Conservation (phyloP, 2,888 invertebrate genomes). For the Noctua janthe region DNA sequence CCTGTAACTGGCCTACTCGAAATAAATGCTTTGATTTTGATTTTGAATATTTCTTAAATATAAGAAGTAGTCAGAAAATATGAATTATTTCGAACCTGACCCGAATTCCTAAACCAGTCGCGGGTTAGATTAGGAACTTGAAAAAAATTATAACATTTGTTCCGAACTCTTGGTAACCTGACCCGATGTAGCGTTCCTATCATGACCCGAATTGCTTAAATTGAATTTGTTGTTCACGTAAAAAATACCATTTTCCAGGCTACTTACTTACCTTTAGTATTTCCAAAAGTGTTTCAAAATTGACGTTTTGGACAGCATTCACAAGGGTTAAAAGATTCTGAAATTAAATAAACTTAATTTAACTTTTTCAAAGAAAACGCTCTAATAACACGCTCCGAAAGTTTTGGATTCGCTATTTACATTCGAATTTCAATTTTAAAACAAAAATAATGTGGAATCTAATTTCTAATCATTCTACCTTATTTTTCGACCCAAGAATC, state of each 20-base stretch:
- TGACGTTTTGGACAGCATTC: conserved; percentile 1
- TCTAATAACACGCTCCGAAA: not conserved
- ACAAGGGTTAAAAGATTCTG: conserved; percentile 40
- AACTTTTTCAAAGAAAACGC: not conserved
- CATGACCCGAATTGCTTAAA: too few species aligned
- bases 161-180: too few species aligned
- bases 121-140: too few species aligned
- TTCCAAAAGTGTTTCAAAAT: conserved; percentile 20
- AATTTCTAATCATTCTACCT: not conserved
- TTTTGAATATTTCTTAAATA: too few species aligned
- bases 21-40: too few species aligned
- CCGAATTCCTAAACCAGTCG: too few species aligned
- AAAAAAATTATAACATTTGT: too few species aligned
- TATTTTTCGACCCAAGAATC: not conserved
- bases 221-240: not conserved
- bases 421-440: not conserved
- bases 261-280: conserved; percentile 50
- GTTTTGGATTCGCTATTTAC: not conserved
- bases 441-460: not conserved
- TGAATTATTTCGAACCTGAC: too few species aligned
- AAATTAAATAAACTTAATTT: conserved; percentile 19
- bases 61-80: too few species aligned
- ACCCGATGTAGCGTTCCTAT: too few species aligned
- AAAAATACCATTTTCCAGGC: not conserved
- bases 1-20: too few species aligned